Evolutionary conservation across 2,888 invertebrate species (phyloP).

Genomic region (Drosophila dives): DNA sequence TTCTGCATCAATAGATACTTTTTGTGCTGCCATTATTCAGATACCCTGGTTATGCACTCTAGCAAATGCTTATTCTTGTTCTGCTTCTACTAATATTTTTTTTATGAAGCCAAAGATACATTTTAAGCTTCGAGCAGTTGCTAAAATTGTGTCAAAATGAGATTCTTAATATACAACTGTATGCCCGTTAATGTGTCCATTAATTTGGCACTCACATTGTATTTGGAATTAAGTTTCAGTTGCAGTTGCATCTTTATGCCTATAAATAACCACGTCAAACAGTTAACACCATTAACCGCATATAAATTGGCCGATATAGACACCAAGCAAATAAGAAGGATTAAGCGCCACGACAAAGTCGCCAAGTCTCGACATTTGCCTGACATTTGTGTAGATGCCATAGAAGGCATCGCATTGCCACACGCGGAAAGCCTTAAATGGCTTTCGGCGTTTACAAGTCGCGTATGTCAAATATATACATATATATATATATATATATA

Average conservation of each 20-base stretch:
- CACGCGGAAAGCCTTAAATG: constrained; percentile 60
- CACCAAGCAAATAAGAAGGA: constrained; percentile 59
- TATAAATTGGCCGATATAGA: constrained; percentile 80
- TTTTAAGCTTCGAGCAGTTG: constrained; percentile 38
- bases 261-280: constrained; percentile 75
- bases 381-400: constrained; percentile 71
- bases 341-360: constrained; percentile 52
- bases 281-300: constrained; percentile 78
- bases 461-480: constrained; percentile 38
- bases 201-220: constrained; percentile 61
- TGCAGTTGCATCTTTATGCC: constrained; percentile 73
- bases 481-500: neutral
- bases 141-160: constrained; percentile 45
- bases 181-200: constrained; percentile 16
- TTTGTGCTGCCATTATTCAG: constrained; percentile 30
- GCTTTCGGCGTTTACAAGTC: constrained; percentile 54
- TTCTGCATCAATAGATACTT: constrained; percentile 12
- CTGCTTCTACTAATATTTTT: constrained; percentile 2
- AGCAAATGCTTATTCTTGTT: constrained; percentile 23
- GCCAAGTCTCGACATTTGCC: constrained; percentile 55
- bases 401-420: constrained; percentile 56
- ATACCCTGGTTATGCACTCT: constrained; percentile 56
- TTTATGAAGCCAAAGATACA: constrained; percentile 26
- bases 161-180: constrained; percentile 20
- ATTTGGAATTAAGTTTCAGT: constrained; percentile 51